Evolutionary conservation across 2,113 vertebrate species (phyloP).

Genomic region (Pseudorectes ferrugineus): DNA sequence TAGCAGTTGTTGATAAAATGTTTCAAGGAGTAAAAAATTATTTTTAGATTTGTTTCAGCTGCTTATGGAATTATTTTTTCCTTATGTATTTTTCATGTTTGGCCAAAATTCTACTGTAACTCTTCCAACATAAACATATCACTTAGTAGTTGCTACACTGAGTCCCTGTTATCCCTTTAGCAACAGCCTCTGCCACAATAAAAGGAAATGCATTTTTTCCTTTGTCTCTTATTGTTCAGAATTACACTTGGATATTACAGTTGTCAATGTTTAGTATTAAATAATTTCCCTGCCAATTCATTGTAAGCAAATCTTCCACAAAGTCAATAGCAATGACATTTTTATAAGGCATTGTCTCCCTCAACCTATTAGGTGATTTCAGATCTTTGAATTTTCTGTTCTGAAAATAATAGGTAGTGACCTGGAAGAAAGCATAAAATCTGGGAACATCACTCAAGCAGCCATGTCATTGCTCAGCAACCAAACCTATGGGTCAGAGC

Average conservation of each 20-base stretch:
- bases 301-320: conserved; percentile 52
- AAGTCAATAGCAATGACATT: conserved; percentile 59
- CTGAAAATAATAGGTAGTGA: background rate
- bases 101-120: background rate
- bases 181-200: background rate
- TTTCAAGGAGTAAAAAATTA: background rate
- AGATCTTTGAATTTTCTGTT: conserved; percentile 1
- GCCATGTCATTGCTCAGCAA: background rate
- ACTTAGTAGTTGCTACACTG: background rate
- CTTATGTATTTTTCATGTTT: background rate
- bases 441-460: background rate
- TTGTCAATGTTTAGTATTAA: conserved; percentile 37
- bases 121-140: background rate
- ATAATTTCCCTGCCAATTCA: conserved; percentile 52
- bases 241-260: conserved; percentile 42
- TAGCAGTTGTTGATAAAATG: background rate
- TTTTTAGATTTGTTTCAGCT: background rate
- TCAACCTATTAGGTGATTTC: background rate
- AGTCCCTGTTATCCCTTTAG: background rate
- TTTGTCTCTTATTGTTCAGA: background rate
- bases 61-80: background rate
- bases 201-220: background rate
- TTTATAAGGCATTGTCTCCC: conserved; percentile 38
- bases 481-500: background rate
- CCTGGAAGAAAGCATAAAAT: background rate